These are phyloP conservation scores for Lethenteron camtschaticum DNA, from an alignment of 2,113 vertebrate genomes.

Conservation along the genomic window DNA sequence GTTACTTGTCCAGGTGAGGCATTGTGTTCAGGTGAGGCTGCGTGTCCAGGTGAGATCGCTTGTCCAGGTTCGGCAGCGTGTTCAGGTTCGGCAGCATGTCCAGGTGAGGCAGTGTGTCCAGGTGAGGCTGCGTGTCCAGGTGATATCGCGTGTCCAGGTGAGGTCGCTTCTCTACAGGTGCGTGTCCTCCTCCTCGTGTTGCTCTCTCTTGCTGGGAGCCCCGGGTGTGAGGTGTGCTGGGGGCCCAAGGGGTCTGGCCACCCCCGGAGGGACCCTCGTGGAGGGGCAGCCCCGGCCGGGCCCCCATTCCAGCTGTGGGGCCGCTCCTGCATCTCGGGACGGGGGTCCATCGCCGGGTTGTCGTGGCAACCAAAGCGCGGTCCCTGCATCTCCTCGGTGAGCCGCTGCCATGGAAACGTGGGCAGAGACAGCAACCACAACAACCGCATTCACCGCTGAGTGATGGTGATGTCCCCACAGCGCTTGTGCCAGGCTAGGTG, in stretches of 20 bases:
- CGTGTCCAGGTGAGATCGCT: too few species aligned
- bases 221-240: constrained; percentile 18
- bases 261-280: constrained; percentile 14
- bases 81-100: too few species aligned
- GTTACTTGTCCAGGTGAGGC: too few species aligned
- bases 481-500: not conserved
- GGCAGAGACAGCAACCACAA: not conserved
- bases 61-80: too few species aligned
- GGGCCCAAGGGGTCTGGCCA: too few species aligned
- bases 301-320: constrained; percentile 60
- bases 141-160: too few species aligned
- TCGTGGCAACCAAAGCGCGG: constrained; percentile 95
- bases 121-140: too few species aligned
- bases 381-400: constrained; percentile 58
- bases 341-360: constrained; percentile 73
- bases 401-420: constrained; percentile 28
- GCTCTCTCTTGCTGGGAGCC: constrained; percentile 52
- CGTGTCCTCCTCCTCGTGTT: constrained; percentile 77
- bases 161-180: constrained; percentile 38
- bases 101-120: too few species aligned
- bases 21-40: too few species aligned
- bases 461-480: not conserved
- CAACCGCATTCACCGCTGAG: not conserved
- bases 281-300: constrained; percentile 39
- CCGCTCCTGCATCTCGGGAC: constrained; percentile 70